Evolutionary conservation across 2,797 vertebrate genomes (phyloP).

Genomic region (Todus mexicanus): DNA sequence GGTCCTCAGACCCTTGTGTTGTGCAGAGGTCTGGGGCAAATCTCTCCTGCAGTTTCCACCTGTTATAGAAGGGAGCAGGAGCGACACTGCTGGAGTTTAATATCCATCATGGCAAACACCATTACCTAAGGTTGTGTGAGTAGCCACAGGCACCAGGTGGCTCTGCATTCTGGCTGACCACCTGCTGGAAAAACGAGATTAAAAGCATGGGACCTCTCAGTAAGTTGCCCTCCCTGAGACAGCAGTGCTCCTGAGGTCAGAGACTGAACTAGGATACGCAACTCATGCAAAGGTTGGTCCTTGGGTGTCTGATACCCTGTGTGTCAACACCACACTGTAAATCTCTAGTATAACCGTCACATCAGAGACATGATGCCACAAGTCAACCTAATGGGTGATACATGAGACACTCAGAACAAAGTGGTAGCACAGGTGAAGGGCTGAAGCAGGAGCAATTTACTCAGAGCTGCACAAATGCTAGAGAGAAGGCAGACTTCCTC

Average conservation of each 20-base stretch:
- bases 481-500: neutral
- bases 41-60: neutral
- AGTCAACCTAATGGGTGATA: neutral
- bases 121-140: neutral
- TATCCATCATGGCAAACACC: neutral
- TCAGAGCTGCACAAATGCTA: neutral
- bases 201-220: neutral
- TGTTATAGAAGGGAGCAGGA: neutral
- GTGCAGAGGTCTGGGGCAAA: neutral
- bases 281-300: neutral
- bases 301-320: neutral
- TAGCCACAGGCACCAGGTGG: neutral
- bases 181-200: neutral
- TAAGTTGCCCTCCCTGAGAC: neutral
- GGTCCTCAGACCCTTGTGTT: neutral
- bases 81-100: neutral
- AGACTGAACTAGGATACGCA: neutral
- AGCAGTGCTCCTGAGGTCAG: neutral
- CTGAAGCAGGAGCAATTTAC: slow-evolving; percentile 27
- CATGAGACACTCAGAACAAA: neutral
- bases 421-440: slow-evolving; percentile 4
- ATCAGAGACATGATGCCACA: neutral
- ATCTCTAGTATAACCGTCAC: neutral
- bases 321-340: neutral
- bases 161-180: neutral